Evolutionary conservation across 2,888 invertebrate genomes (phyloP).

Genomic region (Didymodactylos carnosus): DNA sequence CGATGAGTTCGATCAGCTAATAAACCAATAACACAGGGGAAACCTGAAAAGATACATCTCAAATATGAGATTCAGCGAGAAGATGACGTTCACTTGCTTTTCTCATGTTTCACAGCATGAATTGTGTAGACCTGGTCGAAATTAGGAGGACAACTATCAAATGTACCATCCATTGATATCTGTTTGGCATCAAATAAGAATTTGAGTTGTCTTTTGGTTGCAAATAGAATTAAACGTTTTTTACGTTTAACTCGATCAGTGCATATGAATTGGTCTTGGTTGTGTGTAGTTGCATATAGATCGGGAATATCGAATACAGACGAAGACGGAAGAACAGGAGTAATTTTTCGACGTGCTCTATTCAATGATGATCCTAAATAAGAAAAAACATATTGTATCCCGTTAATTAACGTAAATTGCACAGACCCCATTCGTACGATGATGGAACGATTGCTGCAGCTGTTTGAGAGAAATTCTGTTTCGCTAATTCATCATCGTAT

Average conservation of each 20-base stretch:
- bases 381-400: no score
- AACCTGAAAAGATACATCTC: background rate
- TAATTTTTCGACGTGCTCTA: background rate
- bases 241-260: background rate
- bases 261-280: background rate
- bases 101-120: background rate
- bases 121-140: background rate
- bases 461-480: background rate
- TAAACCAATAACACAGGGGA: background rate
- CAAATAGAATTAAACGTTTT: background rate
- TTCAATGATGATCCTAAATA: no score
- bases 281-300: background rate
- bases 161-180: background rate
- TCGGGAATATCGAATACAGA: background rate
- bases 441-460: background rate
- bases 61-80: background rate
- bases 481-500: no score
- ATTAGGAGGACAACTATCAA: background rate
- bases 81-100: background rate
- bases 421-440: no score
- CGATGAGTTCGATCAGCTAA: background rate
- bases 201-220: background rate
- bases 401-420: no score
- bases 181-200: background rate
- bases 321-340: background rate